phyloP scores from a whole-genome alignment of 1,140 invertebrate species.

The Sarcophaga bullata region DNA sequence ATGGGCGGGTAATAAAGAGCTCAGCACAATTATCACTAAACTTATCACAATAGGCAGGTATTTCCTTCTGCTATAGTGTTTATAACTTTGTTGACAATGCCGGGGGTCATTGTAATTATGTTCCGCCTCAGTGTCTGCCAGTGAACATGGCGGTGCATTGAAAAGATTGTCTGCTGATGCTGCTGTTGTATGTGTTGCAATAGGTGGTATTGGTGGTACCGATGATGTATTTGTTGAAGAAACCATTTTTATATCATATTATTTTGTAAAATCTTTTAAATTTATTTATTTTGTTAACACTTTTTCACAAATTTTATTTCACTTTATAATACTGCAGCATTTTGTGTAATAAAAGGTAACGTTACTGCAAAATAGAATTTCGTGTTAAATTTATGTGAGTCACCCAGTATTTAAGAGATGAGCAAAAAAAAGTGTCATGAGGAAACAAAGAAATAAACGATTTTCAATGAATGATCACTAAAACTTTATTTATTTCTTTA shows the following conservation, averaged over 20 bases:
- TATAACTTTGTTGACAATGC: not conserved
- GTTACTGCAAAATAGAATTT: not conserved
- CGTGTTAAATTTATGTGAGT: slow-evolving; percentile 45
- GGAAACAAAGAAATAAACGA: not conserved
- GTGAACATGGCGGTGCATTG: not conserved
- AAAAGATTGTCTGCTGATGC: not conserved
- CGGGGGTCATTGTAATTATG: not conserved
- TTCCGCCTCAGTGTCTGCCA: not conserved
- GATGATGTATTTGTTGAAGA: not conserved
- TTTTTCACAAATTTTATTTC: not conserved
- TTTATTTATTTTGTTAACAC: not conserved
- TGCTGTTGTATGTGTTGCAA: not conserved
- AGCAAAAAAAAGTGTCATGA: not conserved
- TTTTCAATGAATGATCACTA: not conserved
- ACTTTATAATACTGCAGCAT: not conserved
- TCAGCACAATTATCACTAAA: not conserved
- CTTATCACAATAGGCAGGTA: slow-evolving; percentile 5
- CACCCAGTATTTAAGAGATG: slow-evolving; percentile 46
- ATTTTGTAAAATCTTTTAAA: slow-evolving; percentile 34
- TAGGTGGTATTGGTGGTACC: not conserved
- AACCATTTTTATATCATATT: slow-evolving; percentile 38
- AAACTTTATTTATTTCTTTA: not conserved
- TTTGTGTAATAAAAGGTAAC: not conserved
- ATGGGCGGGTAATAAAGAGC: slow-evolving; percentile 24
- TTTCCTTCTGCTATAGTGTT: slow-evolving; percentile 33